Evolutionary conservation across 2,113 vertebrate genomes (phyloP), one percentile per base, ranked within the genome.

Genomic region (Drymodes brunneopygia): DNA sequence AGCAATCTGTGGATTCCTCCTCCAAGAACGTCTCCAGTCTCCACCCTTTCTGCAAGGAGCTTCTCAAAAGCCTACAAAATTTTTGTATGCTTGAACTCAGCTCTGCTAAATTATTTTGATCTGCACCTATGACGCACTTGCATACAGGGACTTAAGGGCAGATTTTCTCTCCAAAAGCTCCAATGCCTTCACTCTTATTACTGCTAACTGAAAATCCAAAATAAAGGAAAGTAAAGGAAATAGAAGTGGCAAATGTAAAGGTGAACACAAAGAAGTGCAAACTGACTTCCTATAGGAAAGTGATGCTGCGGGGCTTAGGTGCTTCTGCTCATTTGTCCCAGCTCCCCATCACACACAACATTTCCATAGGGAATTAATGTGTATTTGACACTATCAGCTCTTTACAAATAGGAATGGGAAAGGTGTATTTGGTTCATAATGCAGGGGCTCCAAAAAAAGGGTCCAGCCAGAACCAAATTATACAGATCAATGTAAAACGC

Each of bases 351-450:
- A 47, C 45, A 50, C 18, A 35, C 27, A 70, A 9, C 2, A 9
- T 22, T 66, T 84, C 51, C n/a, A 3, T 1, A 27, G 60, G 15
- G 28, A 57, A 15, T 17, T 8, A n/a, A 17, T 0, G 2, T 1
- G 1, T 29, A 36, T 81, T 44, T 86, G 57, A 60, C 28, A 17
- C 4, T 42, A 12, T 31, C 25, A 54, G 42, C 25, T 78, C 44
- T 58, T 58, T 72, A 84, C 33, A 71, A 31, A 47, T 3, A 71
- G 3, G 6, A 27, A 23, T 13, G 12, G 45, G 25, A 75, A 74
- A 70, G 12, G 7, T 11, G 23, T 22, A 38, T 83, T 61, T 70
- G 6, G 7, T 33, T 65, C 25, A 21, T 27, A 35, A 15, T 13
- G 23, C 13, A 33, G 21, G 12, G 8, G 2, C 10, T 79, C 35